Percentiles rank a stretch among this genome's conserved stretches.
Evolutionary conservation across 2,797 vertebrate genomes (phyloP).

Genomic region (Percopsis omiscomaycus): DNA sequence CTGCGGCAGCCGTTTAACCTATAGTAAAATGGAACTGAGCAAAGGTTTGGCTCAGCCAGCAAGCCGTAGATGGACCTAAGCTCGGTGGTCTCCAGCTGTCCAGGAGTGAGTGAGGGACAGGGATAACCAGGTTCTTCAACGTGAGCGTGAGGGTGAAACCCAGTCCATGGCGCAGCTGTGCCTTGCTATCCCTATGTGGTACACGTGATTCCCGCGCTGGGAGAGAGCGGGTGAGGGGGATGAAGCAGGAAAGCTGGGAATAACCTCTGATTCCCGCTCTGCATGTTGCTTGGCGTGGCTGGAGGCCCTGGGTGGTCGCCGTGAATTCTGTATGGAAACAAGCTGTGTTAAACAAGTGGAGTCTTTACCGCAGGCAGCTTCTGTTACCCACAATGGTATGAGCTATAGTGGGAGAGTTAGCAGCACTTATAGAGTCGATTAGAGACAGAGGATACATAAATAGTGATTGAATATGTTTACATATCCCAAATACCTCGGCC

Average conservation of each 20-base stretch:
- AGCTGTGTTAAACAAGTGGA: conserved; percentile 30
- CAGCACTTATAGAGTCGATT: conserved; percentile 16
- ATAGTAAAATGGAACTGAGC: too few relatives aligned
- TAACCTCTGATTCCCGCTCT: conserved; percentile 32
- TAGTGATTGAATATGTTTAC: conserved; percentile 26
- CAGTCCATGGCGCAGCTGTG: conserved; percentile 51
- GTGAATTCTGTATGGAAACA: conserved; percentile 27
- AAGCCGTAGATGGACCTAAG: not conserved
- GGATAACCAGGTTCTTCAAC: conserved; percentile 24
- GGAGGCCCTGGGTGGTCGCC: conserved; percentile 57
- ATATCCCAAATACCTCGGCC: conserved; percentile 17
- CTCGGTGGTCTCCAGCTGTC: conserved; percentile 41
- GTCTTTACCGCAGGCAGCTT: conserved; percentile 39
- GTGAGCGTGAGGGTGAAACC: conserved; percentile 40
- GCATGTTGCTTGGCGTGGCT: conserved; percentile 24
- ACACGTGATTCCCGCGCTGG: conserved; percentile 31
- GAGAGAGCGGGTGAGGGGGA: conserved; percentile 11
- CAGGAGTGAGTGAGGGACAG: conserved; percentile 1
- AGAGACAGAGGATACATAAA: conserved; percentile 30
- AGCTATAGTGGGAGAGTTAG: conserved; percentile 19
- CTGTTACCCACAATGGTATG: conserved; percentile 34
- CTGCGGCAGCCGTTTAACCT: too few relatives aligned
- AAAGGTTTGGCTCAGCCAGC: too few relatives aligned
- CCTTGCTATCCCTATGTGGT: conserved; percentile 46
- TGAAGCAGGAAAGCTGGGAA: conserved; percentile 29